Evolutionary conservation across 2,888 invertebrate species (phyloP).

Genomic region (Tenthredo notha): DNA sequence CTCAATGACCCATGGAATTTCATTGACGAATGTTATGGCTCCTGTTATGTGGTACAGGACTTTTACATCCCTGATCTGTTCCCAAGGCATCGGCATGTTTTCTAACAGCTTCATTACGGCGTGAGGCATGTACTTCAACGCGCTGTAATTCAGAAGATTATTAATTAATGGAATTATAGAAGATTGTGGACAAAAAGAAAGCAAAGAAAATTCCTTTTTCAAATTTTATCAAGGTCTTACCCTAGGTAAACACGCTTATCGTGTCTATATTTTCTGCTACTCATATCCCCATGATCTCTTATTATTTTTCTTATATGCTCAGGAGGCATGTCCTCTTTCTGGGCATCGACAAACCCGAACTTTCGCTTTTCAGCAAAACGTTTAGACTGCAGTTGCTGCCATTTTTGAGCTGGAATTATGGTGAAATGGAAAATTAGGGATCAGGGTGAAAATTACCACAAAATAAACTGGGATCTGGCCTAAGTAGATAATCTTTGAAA

Average conservation of each 20-base stretch:
- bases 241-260: conserved; percentile 99
- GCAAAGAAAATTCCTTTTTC: neutral
- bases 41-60: conserved; percentile 99
- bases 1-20: conserved; percentile 99
- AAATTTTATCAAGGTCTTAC: conserved; percentile 75
- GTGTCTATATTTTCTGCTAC: conserved; percentile 98
- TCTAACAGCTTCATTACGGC: conserved; percentile 99
- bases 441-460: neutral
- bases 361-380: conserved; percentile 99
- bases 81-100: conserved; percentile 99
- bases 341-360: conserved; percentile 99
- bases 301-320: conserved; percentile 99
- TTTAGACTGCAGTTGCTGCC: conserved; percentile 99
- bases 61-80: conserved; percentile 98
- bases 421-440: conserved; percentile 31
- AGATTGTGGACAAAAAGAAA: neutral
- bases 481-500: neutral
- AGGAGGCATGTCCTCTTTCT: conserved; percentile 99
- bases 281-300: conserved; percentile 99
- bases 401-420: conserved; percentile 89
- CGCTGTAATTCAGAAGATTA: conserved; percentile 80
- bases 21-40: conserved; percentile 99
- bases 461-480: neutral
- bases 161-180: neutral
- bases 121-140: conserved; percentile 99